Evolutionary conservation across 1,140 invertebrate species (phyloP).

Genomic region (Cataglyphis hispanica): DNA sequence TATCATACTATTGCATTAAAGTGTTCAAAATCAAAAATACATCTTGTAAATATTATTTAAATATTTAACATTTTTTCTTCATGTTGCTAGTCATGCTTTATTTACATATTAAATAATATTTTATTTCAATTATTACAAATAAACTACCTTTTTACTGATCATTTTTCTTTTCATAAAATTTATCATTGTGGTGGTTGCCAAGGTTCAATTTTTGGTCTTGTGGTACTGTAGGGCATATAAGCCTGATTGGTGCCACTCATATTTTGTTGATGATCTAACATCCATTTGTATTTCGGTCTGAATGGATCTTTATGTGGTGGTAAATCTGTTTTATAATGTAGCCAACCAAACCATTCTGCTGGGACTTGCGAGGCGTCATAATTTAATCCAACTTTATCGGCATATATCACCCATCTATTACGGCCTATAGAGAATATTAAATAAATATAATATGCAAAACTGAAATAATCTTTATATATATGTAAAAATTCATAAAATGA

Average conservation of each 20-base stretch:
- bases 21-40: background rate
- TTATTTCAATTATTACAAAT: constrained; percentile 19
- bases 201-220: constrained; percentile 93
- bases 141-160: constrained; percentile 18
- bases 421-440: constrained; percentile 87
- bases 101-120: constrained; percentile 52
- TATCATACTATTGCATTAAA: background rate
- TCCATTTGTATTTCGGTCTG: constrained; percentile 94
- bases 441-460: constrained; percentile 20
- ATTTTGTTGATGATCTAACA: constrained; percentile 94
- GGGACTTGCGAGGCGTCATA: constrained; percentile 98
- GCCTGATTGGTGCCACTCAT: constrained; percentile 91
- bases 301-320: constrained; percentile 89
- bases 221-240: constrained; percentile 97
- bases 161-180: background rate
- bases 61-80: background rate
- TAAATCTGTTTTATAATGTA: constrained; percentile 92
- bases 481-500: background rate
- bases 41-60: background rate
- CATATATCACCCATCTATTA: constrained; percentile 98
- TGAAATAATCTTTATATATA: background rate
- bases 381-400: constrained; percentile 91
- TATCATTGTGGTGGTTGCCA: constrained; percentile 90
- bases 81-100: constrained; percentile 11
- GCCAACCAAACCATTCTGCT: constrained; percentile 96